phyloP scores from a whole-genome alignment of 2,797 vertebrate genomes.

The Amblyraja radiata region DNA sequence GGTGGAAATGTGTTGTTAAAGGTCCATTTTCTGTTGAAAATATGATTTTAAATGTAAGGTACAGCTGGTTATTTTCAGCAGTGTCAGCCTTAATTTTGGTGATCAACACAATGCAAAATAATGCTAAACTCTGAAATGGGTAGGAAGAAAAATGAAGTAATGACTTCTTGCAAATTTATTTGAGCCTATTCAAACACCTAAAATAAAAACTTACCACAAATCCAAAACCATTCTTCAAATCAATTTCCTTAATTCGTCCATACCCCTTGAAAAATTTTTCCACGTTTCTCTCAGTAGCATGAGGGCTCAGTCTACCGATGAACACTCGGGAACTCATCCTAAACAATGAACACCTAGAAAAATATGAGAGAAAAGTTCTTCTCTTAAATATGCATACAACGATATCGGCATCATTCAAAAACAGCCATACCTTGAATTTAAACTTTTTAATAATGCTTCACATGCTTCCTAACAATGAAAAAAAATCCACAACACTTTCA shows the following conservation, averaged over 20 bases:
- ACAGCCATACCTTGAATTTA: too few relatives aligned
- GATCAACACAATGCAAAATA: not conserved
- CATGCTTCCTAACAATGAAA: too few relatives aligned
- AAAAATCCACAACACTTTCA: too few relatives aligned
- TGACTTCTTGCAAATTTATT: not conserved
- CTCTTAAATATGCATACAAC: not conserved
- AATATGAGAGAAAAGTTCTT: not conserved
- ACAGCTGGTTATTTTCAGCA: not conserved
- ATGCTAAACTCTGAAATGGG: not conserved
- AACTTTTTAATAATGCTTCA: too few relatives aligned
- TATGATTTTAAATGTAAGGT: not conserved
- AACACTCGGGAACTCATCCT: slow-evolving; percentile 32
- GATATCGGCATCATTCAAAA: not conserved
- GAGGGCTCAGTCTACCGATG: slow-evolving; percentile 26
- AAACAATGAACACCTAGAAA: not conserved
- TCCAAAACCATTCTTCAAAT: slow-evolving; percentile 37
- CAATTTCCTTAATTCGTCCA: slow-evolving; percentile 33
- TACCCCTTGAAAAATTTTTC: slow-evolving; percentile 34
- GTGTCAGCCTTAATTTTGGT: not conserved
- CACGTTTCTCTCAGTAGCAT: slow-evolving; percentile 32
- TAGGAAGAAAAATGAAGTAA: not conserved
- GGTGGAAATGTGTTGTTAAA: too few relatives aligned
- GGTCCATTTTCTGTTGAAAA: not conserved
- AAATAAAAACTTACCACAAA: slow-evolving; percentile 12
- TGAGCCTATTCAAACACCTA: not conserved